Evolutionary conservation across 2,888 invertebrate genomes (phyloP).

Genomic region (Holacanthella duospinosa): DNA sequence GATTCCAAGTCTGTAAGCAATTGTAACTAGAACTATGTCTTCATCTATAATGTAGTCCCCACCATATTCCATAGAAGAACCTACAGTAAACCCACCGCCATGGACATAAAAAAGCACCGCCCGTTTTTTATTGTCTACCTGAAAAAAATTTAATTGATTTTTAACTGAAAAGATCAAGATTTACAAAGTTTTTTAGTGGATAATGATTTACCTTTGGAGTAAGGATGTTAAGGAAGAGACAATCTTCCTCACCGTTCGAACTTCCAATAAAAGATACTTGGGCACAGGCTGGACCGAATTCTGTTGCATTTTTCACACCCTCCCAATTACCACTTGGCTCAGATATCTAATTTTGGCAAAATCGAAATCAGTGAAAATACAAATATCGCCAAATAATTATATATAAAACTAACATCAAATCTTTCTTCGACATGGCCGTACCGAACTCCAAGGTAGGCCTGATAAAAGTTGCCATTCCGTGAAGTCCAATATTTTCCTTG

Average conservation of each 20-base stretch:
- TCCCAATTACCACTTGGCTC: background rate
- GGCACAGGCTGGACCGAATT: background rate
- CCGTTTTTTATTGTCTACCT: no score
- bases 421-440: no score
- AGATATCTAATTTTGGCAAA: background rate
- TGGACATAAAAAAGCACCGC: background rate
- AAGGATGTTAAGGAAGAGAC: no score
- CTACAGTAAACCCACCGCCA: background rate
- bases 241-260: background rate
- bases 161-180: no score
- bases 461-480: background rate
- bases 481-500: background rate
- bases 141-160: no score
- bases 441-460: background rate
- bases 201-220: no score
- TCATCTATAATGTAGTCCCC: background rate
- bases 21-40: background rate
- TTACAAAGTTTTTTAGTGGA: no score
- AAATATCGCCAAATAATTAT: no score
- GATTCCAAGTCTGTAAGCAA: background rate
- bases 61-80: background rate
- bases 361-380: background rate
- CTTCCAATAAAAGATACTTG: background rate
- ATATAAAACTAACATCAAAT: no score
- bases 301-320: background rate